phyloP scores from a whole-genome alignment of 2,113 vertebrate species.

The Ceyx margarethae region DNA sequence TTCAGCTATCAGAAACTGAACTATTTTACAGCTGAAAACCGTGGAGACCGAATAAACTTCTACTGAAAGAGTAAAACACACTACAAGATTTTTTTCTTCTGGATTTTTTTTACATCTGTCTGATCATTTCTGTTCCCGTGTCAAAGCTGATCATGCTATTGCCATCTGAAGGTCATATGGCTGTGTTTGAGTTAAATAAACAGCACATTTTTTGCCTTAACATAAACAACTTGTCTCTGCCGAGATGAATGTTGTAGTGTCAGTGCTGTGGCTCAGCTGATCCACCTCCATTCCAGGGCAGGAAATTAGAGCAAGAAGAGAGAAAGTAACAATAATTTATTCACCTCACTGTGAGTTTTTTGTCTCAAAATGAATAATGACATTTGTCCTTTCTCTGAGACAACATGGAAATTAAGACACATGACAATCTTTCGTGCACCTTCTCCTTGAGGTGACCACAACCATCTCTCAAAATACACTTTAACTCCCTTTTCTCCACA shows the following conservation, averaged over 20 bases:
- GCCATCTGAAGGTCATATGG: conserved; percentile 43
- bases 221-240: background rate
- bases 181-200: conserved; percentile 42
- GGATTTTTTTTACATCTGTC: background rate
- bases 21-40: background rate
- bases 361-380: conserved; percentile 30
- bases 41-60: background rate
- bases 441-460: background rate
- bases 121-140: background rate
- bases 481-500: background rate
- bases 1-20: background rate
- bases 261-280: conserved; percentile 44
- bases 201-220: conserved; percentile 1
- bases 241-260: conserved; percentile 41
- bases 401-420: conserved; percentile 4
- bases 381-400: conserved; percentile 18
- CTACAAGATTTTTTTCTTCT: background rate
- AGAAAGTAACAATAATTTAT: conserved; percentile 35
- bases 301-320: conserved; percentile 41
- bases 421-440: background rate
- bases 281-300: background rate
- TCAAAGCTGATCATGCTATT: conserved; percentile 14
- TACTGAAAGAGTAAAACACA: background rate
- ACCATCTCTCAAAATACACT: background rate
- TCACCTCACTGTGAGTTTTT: conserved; percentile 2